Base-by-base conservation (phyloP, 92 coral and sea anemone genomes). In the Porites rus region DNA sequence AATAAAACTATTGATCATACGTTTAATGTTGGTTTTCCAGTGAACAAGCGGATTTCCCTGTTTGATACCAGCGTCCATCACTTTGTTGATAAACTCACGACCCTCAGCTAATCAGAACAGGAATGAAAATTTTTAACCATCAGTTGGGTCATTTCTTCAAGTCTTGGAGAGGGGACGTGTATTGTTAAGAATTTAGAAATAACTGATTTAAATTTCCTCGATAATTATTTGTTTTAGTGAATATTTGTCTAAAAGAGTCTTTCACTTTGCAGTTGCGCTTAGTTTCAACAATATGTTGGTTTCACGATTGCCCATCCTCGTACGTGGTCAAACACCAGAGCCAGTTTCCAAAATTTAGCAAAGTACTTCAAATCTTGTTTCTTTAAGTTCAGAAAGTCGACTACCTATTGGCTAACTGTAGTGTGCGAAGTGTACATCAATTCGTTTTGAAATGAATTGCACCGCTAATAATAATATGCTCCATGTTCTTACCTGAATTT, bases 31-130 rank as follows among this genome's bases (percentile, higher is more conserved):
- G 76, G 96, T 94, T 81, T 88, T 95, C 92, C 94, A 95, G 16
- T 94, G 94, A 28, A 88, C 93, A 8, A 94, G 89, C 10, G 98
- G 98, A 64, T 93, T 95, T 28, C 98, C 98, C 46, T 95, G 98
- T 65, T 78, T 78, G 59, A 89, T 97, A 54, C 93, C 96, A 2
- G 98, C 96, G 62, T 90, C 91, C 92, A 95, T 93, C 18, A 95
- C 96, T 84, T 92, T 95, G 86, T 78, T 72, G 68, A 95, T 92
- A 68, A 95, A 93, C 64, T 88, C 88, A 10, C 95, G 95, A 6
- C 98, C 98, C 56, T 80, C 93, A 69, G 79, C 98, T 95, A 78
- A 62, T 62, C 1, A 62, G 65, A 64, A 50, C 13, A 88, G 64
- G 75, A 2, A 13, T 51, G 13, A 84, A 52, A 10, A 18, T 51